Evolutionary conservation across 2,888 invertebrate genomes (phyloP).

Genomic region (Troilus luridus): DNA sequence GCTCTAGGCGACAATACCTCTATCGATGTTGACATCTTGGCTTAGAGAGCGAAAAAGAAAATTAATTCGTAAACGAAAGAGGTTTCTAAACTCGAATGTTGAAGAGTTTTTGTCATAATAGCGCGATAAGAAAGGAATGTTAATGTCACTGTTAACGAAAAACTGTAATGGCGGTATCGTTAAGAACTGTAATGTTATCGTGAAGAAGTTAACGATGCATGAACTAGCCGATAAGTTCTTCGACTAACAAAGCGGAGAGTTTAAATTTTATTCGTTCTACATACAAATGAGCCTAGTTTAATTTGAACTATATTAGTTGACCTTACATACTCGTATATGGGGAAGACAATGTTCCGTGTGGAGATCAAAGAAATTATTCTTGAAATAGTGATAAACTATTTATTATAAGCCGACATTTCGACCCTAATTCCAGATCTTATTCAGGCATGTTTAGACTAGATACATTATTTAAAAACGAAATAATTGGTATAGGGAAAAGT

Average conservation of each 20-base stretch:
- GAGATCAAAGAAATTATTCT: no score
- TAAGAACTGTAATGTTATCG: no score
- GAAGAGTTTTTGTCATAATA: background rate
- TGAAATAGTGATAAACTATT: no score
- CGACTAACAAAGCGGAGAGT: background rate
- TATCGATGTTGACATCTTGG: slow-evolving; percentile 22
- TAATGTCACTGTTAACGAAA: background rate
- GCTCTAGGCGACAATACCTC: background rate
- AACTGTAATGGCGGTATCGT: background rate
- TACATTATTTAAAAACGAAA: no score
- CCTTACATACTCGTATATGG: no score
- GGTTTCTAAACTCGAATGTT: background rate
- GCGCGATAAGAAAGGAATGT: background rate
- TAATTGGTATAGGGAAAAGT: no score
- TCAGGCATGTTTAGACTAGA: no score
- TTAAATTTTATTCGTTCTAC: background rate
- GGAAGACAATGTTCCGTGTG: no score
- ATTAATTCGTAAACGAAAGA: background rate
- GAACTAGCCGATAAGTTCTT: background rate
- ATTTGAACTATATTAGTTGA: no score
- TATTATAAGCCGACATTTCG: no score
- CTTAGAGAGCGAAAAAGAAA: background rate
- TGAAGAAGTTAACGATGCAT: background rate
- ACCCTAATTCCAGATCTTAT: no score
- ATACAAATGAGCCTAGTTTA: no score